Conservation (phyloP, 2,113 vertebrate species). For the Leiothrix lutea region DNA sequence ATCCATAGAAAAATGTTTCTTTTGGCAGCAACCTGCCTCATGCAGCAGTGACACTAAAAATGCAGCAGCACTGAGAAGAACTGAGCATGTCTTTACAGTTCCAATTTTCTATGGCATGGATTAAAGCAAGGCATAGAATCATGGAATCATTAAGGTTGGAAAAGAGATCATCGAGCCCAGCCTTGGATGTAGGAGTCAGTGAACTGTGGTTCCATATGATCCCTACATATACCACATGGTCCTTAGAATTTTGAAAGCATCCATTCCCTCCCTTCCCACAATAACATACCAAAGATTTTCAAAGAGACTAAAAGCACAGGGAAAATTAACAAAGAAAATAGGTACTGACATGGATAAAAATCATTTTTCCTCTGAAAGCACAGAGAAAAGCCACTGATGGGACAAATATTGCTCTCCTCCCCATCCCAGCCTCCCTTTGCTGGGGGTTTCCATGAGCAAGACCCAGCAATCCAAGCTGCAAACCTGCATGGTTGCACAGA, state of each 20-base stretch:
- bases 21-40: background rate
- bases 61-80: background rate
- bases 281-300: background rate
- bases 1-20: background rate
- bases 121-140: background rate
- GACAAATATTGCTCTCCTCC: background rate
- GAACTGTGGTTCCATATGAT: background rate
- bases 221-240: background rate
- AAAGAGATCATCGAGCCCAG: background rate
- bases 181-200: background rate
- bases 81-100: rapidly evolving
- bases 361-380: background rate
- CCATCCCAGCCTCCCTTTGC: background rate
- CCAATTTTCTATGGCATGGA: background rate
- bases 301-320: background rate
- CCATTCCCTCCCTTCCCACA: background rate
- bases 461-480: background rate
- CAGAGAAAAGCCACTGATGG: background rate
- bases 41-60: background rate
- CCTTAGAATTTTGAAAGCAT: background rate
- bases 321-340: background rate
- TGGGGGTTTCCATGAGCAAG: background rate
- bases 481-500: background rate
- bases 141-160: background rate
- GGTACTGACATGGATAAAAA: background rate